Evolutionary conservation across 2,113 vertebrate genomes (phyloP), one percentile per base, ranked within the genome.

Genomic region (Aythya baeri): DNA sequence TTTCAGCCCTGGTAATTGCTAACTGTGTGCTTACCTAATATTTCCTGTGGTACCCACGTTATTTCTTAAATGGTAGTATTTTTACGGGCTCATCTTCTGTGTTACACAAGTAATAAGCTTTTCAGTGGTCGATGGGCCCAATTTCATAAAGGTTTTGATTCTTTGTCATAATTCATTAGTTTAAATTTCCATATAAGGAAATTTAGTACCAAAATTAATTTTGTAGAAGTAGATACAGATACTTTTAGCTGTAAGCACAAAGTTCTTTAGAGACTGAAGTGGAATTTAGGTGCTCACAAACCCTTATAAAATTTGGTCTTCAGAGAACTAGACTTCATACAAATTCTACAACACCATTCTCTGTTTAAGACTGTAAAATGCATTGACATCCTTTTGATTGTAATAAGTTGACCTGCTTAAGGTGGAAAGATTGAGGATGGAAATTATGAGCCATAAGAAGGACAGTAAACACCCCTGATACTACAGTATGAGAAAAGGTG

Each of bases 171-270:
- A n/a, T 8, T 10, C n/a, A 0, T 57, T 31, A 43, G 9, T 65
- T 22, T 16, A 49, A 65, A 3, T 23, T 66, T 79, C 59, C 17
- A 18, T 57, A 49, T 76, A 72, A n/a, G n/a, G 7, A 88, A 89
- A 57, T 62, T 65, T 57, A 72, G 68, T 6, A 31, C 3, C 17
- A 54, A 58, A 50, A 29, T 31, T 0, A 41, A 41, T 80, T 83
- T 83, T 83, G 12, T 36, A 70, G 25, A 12, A 29, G 26, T 38
- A 65, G 43, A 22, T 58, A 25, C 12, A 41, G 26, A n/a, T 29
- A 3, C 17, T 58, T 54, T 12, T 79, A 17, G 2, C 34, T 77
- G n/a, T 0, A 0, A 58, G 13, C 7, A 41, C 3, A 9, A 54
- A 41, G 26, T 27, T n/a, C 50, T 55, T 81, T 49, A 62, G 61